Evolutionary conservation across 1,140 invertebrate genomes (phyloP).

Genomic region (Cydia fagiglandana): DNA sequence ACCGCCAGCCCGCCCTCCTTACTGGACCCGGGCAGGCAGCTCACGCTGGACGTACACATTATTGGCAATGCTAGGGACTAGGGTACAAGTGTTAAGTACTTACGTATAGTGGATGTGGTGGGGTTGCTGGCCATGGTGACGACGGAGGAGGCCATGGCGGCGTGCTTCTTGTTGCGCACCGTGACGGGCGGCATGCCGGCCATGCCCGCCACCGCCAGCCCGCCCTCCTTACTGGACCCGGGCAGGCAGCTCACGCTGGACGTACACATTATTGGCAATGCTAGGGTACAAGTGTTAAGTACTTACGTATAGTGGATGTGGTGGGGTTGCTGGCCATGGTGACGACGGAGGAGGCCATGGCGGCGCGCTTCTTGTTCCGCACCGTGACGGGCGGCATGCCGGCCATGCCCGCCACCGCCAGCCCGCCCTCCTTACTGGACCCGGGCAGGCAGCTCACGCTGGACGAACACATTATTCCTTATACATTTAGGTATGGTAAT

Average conservation of each 20-base stretch:
- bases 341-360: slow-evolving; percentile 58
- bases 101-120: slow-evolving; percentile 50
- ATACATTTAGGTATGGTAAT: too few species aligned
- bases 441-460: slow-evolving; percentile 54
- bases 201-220: slow-evolving; percentile 38
- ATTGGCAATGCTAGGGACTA: too few species aligned
- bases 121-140: slow-evolving; percentile 51
- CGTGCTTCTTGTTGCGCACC: slow-evolving; percentile 67
- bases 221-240: slow-evolving; percentile 57
- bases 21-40: slow-evolving; percentile 51
- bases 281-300: neutral
- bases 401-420: slow-evolving; percentile 38
- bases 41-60: slow-evolving; percentile 43
- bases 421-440: slow-evolving; percentile 54
- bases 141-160: slow-evolving; percentile 58
- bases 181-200: slow-evolving; percentile 52
- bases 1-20: slow-evolving; percentile 49
- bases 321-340: slow-evolving; percentile 49
- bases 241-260: slow-evolving; percentile 51
- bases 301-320: slow-evolving; percentile 55
- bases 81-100: slow-evolving; percentile 37
- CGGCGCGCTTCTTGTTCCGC: slow-evolving; percentile 68
- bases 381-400: slow-evolving; percentile 55
- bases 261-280: slow-evolving; percentile 13
- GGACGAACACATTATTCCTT: slow-evolving; percentile 21